These are phyloP conservation scores for Xanthorhoe designata DNA, from an alignment of 2,888 invertebrate genomes.

Conservation along the genomic window DNA sequence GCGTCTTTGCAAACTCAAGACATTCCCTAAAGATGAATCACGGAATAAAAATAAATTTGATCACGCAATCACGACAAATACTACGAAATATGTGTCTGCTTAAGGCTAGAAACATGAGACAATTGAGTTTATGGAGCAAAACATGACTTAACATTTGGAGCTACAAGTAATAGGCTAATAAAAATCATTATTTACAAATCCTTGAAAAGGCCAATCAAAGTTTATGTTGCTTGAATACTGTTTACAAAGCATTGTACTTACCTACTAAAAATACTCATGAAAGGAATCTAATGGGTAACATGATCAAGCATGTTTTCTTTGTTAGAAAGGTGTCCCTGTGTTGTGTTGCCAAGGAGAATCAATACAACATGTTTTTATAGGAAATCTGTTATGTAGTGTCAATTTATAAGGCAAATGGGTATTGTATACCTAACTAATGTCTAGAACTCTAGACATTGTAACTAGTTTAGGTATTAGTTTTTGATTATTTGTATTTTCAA, in stretches of 20 bases:
- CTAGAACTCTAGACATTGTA: too few species aligned
- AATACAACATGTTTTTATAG: conserved; percentile 11
- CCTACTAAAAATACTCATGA: conserved; percentile 7
- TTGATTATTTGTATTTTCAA: too few species aligned
- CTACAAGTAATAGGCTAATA: too few species aligned
- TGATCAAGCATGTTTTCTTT: conserved; percentile 16
- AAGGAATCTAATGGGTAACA: conserved; percentile 6
- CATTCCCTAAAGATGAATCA: conserved; percentile 18
- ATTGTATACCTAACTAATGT: neutral
- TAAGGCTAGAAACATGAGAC: too few species aligned
- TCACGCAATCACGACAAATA: conserved; percentile 21
- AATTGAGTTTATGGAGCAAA: conserved; percentile 7
- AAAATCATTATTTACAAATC: conserved; percentile 24
- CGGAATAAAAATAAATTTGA: conserved; percentile 9
- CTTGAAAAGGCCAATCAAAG: conserved; percentile 6
- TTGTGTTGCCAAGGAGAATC: conserved; percentile 7
- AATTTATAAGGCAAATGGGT: neutral
- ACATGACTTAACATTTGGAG: too few species aligned
- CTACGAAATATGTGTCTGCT: neutral
- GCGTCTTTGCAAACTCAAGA: neutral
- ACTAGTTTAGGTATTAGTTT: too few species aligned
- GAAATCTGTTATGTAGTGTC: neutral
- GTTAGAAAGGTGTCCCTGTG: neutral
- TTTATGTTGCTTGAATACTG: conserved; percentile 11
- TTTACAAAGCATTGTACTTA: neutral